phyloP scores from a whole-genome alignment of 2,113 vertebrate species.

The Albula glossodonta region DNA sequence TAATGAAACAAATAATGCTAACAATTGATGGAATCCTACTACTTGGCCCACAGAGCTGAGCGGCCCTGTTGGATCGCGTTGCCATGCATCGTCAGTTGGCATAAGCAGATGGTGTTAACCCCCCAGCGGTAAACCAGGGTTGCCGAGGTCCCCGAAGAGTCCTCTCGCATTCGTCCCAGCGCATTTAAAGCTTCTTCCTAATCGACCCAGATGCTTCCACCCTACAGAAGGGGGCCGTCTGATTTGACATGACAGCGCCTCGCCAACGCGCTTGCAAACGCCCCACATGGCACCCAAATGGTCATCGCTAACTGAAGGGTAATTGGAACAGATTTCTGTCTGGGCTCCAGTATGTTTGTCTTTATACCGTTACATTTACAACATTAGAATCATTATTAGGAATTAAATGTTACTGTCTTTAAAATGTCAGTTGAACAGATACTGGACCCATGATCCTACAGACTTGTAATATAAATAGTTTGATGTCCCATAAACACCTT shows the following conservation, averaged over 20 bases:
- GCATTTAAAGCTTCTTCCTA: slow-evolving; percentile 46
- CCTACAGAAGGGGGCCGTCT: slow-evolving; percentile 64
- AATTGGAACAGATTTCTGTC: background rate
- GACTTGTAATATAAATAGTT: background rate
- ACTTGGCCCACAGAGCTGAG: background rate
- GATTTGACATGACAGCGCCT: slow-evolving; percentile 64
- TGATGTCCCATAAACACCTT: background rate
- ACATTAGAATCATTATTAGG: background rate
- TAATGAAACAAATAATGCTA: background rate
- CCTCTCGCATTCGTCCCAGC: slow-evolving; percentile 35
- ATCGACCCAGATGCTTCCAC: slow-evolving; percentile 60
- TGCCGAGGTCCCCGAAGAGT: slow-evolving; percentile 51
- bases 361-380: slow-evolving; percentile 21
- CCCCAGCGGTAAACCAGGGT: slow-evolving; percentile 35
- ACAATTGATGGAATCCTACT: background rate
- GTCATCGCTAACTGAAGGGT: slow-evolving; percentile 32
- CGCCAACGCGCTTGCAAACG: slow-evolving; percentile 58
- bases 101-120: slow-evolving; percentile 34
- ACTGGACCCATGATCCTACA: background rate
- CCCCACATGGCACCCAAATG: slow-evolving; percentile 53
- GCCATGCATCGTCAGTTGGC: slow-evolving; percentile 21
- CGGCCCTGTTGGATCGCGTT: background rate
- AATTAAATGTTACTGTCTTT: background rate
- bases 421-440: background rate
- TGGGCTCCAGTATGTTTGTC: slow-evolving; percentile 19